Evolutionary conservation across 2,113 vertebrate genomes (phyloP).

Genomic region (Bolborhynchus lineola): DNA sequence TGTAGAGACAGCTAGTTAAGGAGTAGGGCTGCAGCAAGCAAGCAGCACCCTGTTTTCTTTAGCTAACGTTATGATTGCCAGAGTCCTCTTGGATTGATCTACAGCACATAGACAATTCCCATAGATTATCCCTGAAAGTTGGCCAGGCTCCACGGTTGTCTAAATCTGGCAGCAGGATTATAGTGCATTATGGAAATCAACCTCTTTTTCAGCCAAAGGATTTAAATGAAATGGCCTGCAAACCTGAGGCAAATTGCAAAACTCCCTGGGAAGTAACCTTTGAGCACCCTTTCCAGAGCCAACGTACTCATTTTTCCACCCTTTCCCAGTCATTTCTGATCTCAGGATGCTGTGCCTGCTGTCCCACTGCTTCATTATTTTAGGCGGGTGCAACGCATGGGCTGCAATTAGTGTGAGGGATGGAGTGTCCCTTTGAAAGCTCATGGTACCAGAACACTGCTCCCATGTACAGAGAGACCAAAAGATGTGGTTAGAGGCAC

Average conservation of each 20-base stretch:
- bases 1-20: neutral
- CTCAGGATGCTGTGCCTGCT: neutral
- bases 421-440: neutral
- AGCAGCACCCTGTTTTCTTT: neutral
- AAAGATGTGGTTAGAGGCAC: neutral
- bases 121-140: neutral
- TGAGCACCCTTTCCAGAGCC: neutral
- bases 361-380: conserved; percentile 16
- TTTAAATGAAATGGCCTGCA: neutral
- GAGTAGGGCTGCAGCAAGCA: neutral
- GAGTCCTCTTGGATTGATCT: neutral
- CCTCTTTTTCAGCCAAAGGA: neutral
- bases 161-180: neutral
- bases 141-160: neutral
- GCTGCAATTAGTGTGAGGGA: conserved; percentile 30
- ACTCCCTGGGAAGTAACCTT: neutral
- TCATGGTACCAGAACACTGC: neutral
- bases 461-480: neutral
- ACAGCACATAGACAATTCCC: neutral
- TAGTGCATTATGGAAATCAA: neutral
- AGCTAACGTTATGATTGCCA: neutral
- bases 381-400: neutral
- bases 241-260: neutral
- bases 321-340: conserved; percentile 32
- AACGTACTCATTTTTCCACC: conserved; percentile 32